Percentiles rank a stretch among this genome's conserved stretches.
Conservation (phyloP, 2,888 invertebrate genomes). For the Caenorhabditis drosophilae region DNA sequence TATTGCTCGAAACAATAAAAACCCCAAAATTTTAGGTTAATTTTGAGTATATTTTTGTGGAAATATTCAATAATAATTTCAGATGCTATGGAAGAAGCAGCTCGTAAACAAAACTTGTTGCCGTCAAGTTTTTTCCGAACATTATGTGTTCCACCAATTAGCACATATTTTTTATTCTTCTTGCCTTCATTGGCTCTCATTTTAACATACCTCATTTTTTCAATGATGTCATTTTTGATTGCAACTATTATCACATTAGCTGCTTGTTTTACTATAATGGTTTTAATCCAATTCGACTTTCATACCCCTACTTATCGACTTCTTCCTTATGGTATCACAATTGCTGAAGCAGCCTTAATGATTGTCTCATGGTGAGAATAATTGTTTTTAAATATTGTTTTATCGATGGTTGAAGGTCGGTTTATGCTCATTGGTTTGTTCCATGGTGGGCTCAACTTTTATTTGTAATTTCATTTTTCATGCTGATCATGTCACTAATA, state of each 20-base stretch:
- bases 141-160: conserved; percentile 19
- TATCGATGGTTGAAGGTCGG: conserved; percentile 34
- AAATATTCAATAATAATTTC: conserved; percentile 1
- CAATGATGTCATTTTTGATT: conserved; percentile 19
- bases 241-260: conserved; percentile 21
- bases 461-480: conserved; percentile 41
- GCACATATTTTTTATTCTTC: conserved; percentile 35
- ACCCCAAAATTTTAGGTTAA: conserved; percentile 41
- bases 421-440: conserved; percentile 49
- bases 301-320: conserved; percentile 27
- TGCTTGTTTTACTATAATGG: conserved; percentile 19
- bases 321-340: conserved; percentile 45
- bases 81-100: conserved; percentile 35
- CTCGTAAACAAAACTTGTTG: conserved; percentile 20
- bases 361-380: conserved; percentile 37
- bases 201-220: conserved; percentile 22
- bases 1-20: conserved; percentile 41
- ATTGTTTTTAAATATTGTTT: not conserved
- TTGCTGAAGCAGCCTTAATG: conserved; percentile 35
- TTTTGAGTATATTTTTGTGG: not conserved
- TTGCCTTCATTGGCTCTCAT: conserved; percentile 27
- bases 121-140: conserved; percentile 12
- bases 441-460: conserved; percentile 57
- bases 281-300: conserved; percentile 36
- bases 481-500: conserved; percentile 29